phyloP scores from a whole-genome alignment of 2,888 invertebrate genomes.

The Drosophila kanekoi region DNA sequence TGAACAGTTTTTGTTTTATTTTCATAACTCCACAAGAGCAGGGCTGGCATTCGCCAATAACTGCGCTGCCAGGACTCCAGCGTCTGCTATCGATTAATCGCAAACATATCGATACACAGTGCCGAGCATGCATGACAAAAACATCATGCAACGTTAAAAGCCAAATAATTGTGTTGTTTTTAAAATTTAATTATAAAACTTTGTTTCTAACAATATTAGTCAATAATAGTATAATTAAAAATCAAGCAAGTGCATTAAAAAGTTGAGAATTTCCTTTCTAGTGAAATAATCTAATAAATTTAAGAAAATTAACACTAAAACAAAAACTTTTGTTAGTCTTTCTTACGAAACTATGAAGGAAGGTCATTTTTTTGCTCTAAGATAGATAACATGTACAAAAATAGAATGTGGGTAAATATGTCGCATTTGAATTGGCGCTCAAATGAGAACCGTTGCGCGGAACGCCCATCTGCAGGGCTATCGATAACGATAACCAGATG shows the following conservation, averaged over 20 bases:
- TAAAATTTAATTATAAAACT: neutral
- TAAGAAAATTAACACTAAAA: no score
- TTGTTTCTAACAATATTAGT: no score
- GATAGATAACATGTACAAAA: no score
- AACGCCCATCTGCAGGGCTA: neutral
- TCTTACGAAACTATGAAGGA: no score
- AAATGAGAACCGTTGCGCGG: conserved; percentile 1
- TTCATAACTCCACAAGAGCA: conserved; percentile 47
- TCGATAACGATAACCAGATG: conserved; percentile 18
- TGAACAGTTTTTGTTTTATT: conserved; percentile 42
- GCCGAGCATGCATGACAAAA: conserved; percentile 4
- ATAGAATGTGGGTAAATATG: no score
- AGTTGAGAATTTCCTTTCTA: no score
- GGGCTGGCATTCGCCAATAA: conserved; percentile 51
- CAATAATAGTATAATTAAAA: no score
- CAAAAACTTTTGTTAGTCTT: no score
- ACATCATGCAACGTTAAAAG: neutral
- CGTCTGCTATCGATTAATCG: conserved; percentile 12
- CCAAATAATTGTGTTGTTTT: neutral
- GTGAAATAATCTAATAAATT: no score
- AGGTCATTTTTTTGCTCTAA: no score
- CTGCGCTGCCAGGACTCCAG: conserved; percentile 27
- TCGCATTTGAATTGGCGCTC: neutral
- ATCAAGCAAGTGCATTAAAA: no score
- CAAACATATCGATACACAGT: conserved; percentile 15